Evolutionary conservation across 2,113 vertebrate species (phyloP), one percentile per base, ranked within the genome.

Genomic region (Crocuta crocuta): DNA sequence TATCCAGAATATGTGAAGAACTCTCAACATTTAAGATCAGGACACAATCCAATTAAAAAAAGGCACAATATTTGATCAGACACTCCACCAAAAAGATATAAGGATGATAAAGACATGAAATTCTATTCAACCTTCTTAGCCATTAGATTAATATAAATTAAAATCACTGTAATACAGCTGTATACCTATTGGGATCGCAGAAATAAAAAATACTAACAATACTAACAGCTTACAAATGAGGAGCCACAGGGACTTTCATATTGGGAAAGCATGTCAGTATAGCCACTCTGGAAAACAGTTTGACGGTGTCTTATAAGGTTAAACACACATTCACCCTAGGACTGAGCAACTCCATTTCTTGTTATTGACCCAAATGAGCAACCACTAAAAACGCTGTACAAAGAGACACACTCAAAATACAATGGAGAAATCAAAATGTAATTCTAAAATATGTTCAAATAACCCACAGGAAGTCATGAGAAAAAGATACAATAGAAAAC

Each of bases 11-110:
- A 23, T 43, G 71, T 86, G 39, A 90, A 70, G 8, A 81, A 48
- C 21, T 90, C n/a, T 81, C 26, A 76, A 86, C 70, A 81, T 93
- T 90, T 55, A 76, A 82, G 79, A 95, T 15, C 33, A 48, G n/a
- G 19, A 53, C 19, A 61, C 2, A 78, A 50, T 43, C 8, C 21
- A 68, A 19, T 86, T 91, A 63, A 87, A 71, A 71, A 48, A 70
- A 87, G 50, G 28, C 61, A 76, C 81, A 68, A 7, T 78, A 61
- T 85, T 66, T 95, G 31, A 80, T 80, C 16, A 89, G 73, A 68
- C 45, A 43, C 26, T 58, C 26, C 6, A 48, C 61, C n/a, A 45
- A 16, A 93, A 35, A 80, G 24, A 73, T 31, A 31, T 5, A 55
- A 89, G 10, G 33, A 73, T 31, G 58, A 58, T 31, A 55, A 90